Evolutionary conservation across 2,797 vertebrate species (phyloP).

Genomic region (Diplodus puntazzo): DNA sequence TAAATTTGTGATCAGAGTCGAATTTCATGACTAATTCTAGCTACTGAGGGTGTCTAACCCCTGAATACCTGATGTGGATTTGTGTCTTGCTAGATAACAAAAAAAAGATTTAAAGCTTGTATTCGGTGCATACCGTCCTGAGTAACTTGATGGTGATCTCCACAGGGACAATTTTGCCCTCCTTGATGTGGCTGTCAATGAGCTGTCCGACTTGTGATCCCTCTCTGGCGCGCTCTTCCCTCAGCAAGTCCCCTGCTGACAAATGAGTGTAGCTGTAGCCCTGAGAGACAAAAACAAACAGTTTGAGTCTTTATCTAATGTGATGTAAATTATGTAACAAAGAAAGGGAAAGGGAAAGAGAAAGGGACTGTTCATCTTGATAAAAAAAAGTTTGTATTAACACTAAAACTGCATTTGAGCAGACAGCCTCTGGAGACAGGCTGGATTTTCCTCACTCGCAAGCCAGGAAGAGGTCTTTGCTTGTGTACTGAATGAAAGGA

Average conservation of each 20-base stretch:
- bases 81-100: not conserved
- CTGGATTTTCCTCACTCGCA: slow-evolving; percentile 4
- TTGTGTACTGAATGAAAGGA: slow-evolving; percentile 63
- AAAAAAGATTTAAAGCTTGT: slow-evolving; percentile 1
- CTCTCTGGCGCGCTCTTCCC: slow-evolving; percentile 91
- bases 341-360: not conserved
- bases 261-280: slow-evolving; percentile 94
- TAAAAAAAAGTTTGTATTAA: not conserved
- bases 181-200: slow-evolving; percentile 94
- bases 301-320: not conserved
- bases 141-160: slow-evolving; percentile 96
- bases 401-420: not conserved
- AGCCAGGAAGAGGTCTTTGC: slow-evolving; percentile 11
- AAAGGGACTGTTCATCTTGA: not conserved
- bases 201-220: slow-evolving; percentile 93
- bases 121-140: slow-evolving; percentile 87
- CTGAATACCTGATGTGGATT: not conserved
- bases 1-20: not conserved
- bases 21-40: too few species aligned
- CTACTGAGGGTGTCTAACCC: not conserved
- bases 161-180: slow-evolving; percentile 96
- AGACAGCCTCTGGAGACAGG: not conserved
- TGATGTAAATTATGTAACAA: not conserved
- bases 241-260: slow-evolving; percentile 96
- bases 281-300: slow-evolving; percentile 71